Evolutionary conservation across 2,113 vertebrate genomes (phyloP).

Genomic region (Cyphomyrus discorhynchus): DNA sequence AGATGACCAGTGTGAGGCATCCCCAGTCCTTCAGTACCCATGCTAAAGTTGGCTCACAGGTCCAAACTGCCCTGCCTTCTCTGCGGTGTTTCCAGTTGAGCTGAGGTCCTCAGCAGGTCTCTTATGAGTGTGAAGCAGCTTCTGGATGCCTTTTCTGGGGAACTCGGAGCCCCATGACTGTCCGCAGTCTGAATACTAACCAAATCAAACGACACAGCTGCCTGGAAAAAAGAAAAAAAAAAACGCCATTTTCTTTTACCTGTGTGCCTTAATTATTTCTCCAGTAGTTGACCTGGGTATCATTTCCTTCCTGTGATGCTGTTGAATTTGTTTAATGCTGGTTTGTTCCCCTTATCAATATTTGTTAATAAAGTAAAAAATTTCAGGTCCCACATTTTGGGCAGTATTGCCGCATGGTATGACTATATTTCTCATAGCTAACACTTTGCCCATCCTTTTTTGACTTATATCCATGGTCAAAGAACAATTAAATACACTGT

Average conservation of each 20-base stretch:
- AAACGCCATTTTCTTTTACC: not conserved
- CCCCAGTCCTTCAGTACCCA: not conserved
- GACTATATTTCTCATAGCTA: not conserved
- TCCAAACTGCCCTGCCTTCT: not conserved
- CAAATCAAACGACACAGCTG: not conserved
- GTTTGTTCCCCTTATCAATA: not conserved
- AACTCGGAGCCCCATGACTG: not conserved
- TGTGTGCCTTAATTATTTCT: conserved; percentile 27
- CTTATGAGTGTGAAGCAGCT: not conserved
- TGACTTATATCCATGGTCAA: not conserved
- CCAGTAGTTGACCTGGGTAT: not conserved
- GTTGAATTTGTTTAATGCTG: not conserved
- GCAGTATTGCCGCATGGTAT: not conserved
- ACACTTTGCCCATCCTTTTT: not conserved
- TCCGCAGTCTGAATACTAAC: not conserved
- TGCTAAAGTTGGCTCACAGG: not conserved
- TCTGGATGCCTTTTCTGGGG: not conserved
- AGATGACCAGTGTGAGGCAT: not conserved
- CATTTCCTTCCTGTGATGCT: not conserved
- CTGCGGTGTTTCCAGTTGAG: not conserved
- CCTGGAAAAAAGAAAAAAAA: not conserved
- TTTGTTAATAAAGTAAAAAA: not conserved
- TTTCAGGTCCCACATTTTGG: not conserved
- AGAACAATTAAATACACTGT: not conserved
- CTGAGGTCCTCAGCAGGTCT: not conserved